Percentiles rank a stretch among this genome's conserved stretches.
These are phyloP conservation scores for Apis cerana DNA, from an alignment of 1,140 invertebrate genomes.

Conservation along the genomic window DNA sequence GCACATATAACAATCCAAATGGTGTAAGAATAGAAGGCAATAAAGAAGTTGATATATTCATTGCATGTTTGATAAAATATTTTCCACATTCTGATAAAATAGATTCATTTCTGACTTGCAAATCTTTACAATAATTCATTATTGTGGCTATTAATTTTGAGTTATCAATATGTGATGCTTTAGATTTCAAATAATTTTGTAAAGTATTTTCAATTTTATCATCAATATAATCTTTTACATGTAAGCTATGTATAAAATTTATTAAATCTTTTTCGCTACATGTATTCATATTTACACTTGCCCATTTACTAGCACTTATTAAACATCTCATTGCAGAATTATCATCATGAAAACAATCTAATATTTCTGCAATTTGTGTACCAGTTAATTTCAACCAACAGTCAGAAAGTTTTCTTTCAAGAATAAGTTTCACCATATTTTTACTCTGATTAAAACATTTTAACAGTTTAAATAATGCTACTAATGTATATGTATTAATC, in stretches of 20 bases:
- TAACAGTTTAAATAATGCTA: conserved; percentile 83
- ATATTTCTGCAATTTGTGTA: conserved; percentile 82
- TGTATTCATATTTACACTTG: conserved; percentile 84
- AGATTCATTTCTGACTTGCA: conserved; percentile 82
- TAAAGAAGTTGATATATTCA: conserved; percentile 80
- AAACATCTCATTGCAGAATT: conserved; percentile 72
- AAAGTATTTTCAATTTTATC: conserved; percentile 81
- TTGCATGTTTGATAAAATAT: conserved; percentile 83
- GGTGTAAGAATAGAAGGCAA: conserved; percentile 83
- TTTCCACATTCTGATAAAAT: conserved; percentile 83
- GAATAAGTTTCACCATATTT: conserved; percentile 83
- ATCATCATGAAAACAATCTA: conserved; percentile 74
- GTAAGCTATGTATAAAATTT: conserved; percentile 83
- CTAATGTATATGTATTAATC: conserved; percentile 83
- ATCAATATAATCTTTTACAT: conserved; percentile 80
- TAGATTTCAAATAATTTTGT: conserved; percentile 83
- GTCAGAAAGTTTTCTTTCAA: conserved; percentile 84
- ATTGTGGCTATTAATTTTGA: conserved; percentile 83
- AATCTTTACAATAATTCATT: conserved; percentile 84
- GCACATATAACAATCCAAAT: conserved; percentile 85
- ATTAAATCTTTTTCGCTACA: conserved; percentile 83
- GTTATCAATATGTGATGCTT: conserved; percentile 80
- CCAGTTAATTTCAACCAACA: conserved; percentile 83
- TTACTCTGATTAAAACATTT: conserved; percentile 84
- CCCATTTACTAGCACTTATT: conserved; percentile 82